Base-by-base conservation (phyloP, 2,888 invertebrate species). In the Spatulosminthurus flaviceps region DNA sequence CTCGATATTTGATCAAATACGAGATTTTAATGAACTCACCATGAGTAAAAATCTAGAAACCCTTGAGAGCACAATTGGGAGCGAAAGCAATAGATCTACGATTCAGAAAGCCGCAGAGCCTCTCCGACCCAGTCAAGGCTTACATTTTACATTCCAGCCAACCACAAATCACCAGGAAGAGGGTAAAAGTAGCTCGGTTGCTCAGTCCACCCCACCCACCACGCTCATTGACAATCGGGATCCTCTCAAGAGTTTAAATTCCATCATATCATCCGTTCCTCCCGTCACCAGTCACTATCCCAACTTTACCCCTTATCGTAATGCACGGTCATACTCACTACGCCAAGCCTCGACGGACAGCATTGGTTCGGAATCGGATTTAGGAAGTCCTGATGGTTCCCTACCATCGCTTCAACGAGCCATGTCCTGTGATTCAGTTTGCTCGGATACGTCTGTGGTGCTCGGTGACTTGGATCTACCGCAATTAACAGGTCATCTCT, bases 371-470 rank as follows among this genome's bases (percentile, higher is more conserved):
- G 85, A 83, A 21, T 83, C 83, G 1, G 85, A 85, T 64, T 60
- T 83, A 1, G 79, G 78, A 4, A 84, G 85, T 77, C 83, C 85
- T 9, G 81, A 80, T 9, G 84, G 82, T 11, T 78, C 84, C 5
- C 85, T 88, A 1, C 86, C 89, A 0, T 87, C 87, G 43, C 88
- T 92, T 78, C 90, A 91, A 84, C 88, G 93, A 81, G 94, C 93
- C 0, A 89, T 93, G 84, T 93, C 93, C 28, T 94, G 93, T 87
- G 94, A 94, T 86, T 94, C 93, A 72, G 92, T 94, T 28, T 93
- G 92, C 85, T 94, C 94, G 0, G 94, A 94, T 85, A 93, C 93
- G 0, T 93, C 93, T 0, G 92, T 93, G 0, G 90, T 91, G 26
- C 89, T 93, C 29, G 91, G 91, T 72, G 92, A 93, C 86, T 89